phyloP scores from a whole-genome alignment of 2,888 invertebrate species.

The Chouioia cunea region DNA sequence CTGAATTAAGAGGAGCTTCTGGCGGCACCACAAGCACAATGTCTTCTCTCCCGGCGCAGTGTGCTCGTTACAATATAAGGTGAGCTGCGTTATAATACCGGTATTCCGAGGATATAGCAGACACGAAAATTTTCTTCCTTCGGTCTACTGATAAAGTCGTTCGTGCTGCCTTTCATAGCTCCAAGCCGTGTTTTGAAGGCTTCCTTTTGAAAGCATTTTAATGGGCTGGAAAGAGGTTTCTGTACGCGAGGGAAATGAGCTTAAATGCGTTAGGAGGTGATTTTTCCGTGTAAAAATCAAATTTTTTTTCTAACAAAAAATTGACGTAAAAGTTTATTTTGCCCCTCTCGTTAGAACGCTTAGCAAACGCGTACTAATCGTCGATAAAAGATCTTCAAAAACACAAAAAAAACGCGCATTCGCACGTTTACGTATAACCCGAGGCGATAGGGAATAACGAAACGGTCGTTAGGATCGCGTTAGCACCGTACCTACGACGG shows the following conservation, averaged over 20 bases:
- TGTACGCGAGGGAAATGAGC: too few relatives aligned
- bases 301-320: too few relatives aligned
- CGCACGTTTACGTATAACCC: not conserved
- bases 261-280: too few relatives aligned
- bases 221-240: too few relatives aligned
- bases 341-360: too few relatives aligned
- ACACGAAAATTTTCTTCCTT: conserved; percentile 5
- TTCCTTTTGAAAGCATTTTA: too few relatives aligned
- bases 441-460: conserved; percentile 34
- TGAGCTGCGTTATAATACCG: not conserved
- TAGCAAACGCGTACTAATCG: too few relatives aligned
- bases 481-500: conserved; percentile 14
- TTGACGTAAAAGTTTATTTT: too few relatives aligned
- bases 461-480: conserved; percentile 43
- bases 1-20: conserved; percentile 18
- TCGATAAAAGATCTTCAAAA: not conserved
- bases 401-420: not conserved
- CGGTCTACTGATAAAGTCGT: conserved; percentile 28
- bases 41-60: not conserved
- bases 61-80: too few relatives aligned
- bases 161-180: conserved; percentile 9
- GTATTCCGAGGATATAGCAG: too few relatives aligned
- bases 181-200: not conserved
- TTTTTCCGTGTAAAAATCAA: too few relatives aligned
- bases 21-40: conserved; percentile 1